These are phyloP conservation scores for Tokudaia muenninki DNA, from an alignment of 2,797 vertebrate species.

Conservation along the genomic window DNA sequence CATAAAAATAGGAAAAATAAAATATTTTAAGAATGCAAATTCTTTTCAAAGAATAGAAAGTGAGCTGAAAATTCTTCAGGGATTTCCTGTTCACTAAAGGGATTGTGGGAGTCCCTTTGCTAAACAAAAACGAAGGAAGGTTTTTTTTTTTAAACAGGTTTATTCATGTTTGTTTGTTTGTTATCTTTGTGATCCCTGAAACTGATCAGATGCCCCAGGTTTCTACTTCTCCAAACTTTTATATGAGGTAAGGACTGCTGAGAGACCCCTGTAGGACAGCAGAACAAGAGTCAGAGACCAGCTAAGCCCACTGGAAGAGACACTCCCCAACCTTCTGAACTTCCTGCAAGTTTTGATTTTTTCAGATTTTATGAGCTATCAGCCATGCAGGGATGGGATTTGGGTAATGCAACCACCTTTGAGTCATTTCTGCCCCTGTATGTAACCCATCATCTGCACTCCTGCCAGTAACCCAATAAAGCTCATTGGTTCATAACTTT, in stretches of 20 bases:
- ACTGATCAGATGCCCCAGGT: background rate
- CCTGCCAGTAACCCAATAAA: background rate
- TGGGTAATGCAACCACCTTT: background rate
- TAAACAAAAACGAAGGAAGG: too few relatives aligned
- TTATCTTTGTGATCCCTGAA: background rate
- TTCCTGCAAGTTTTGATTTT: background rate
- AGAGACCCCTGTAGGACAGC: background rate
- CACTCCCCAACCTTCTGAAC: background rate
- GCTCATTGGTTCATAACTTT: background rate
- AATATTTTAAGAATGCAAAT: too few relatives aligned
- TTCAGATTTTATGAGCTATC: background rate
- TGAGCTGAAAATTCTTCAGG: too few relatives aligned
- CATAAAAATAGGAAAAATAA: too few relatives aligned
- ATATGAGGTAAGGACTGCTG: background rate
- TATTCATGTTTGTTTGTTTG: background rate
- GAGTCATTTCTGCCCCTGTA: background rate
- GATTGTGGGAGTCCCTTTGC: too few relatives aligned
- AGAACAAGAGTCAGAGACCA: background rate
- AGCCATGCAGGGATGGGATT: background rate
- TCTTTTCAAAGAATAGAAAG: too few relatives aligned
- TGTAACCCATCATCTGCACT: background rate
- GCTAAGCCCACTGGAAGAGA: background rate
- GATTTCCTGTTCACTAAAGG: too few relatives aligned
- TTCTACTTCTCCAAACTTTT: background rate
- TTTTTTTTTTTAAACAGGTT: too few relatives aligned